Conservation (phyloP, 2,797 vertebrate species). For the Mormyrus proboscirostris region DNA sequence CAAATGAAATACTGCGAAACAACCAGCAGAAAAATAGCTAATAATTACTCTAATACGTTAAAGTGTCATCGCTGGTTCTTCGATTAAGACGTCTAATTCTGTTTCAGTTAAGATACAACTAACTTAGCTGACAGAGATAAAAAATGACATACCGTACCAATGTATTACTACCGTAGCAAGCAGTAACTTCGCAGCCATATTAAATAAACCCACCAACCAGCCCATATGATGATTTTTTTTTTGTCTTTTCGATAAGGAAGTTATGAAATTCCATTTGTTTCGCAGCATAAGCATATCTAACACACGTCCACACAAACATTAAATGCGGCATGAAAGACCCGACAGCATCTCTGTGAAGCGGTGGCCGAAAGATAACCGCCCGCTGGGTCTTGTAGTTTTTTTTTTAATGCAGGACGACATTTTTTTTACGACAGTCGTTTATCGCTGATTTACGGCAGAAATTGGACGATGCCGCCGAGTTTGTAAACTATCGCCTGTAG, state of each 20-base stretch:
- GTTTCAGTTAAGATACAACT: conserved; percentile 8
- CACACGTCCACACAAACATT: background rate
- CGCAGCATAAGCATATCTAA: background rate
- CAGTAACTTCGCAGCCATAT: conserved; percentile 27
- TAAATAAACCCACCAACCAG: background rate
- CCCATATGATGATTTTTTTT: conserved; percentile 15
- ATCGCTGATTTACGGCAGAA: conserved; percentile 52
- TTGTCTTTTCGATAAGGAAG: background rate
- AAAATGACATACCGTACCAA: background rate
- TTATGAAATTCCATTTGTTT: background rate
- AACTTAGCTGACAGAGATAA: background rate
- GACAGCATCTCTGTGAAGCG: background rate
- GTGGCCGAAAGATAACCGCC: background rate
- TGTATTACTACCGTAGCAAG: background rate
- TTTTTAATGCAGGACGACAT: background rate
- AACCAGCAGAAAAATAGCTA: background rate
- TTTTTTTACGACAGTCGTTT: background rate
- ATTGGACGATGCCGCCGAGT: conserved; percentile 51
- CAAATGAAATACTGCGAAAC: background rate
- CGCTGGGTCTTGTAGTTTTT: conserved; percentile 22
- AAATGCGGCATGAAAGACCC: background rate
- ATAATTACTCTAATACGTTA: background rate
- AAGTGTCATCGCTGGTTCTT: background rate
- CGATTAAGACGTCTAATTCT: background rate
- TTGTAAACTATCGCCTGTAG: conserved; percentile 50